Conservation (phyloP, 2,113 vertebrate species). For the Carassius carassius region DNA sequence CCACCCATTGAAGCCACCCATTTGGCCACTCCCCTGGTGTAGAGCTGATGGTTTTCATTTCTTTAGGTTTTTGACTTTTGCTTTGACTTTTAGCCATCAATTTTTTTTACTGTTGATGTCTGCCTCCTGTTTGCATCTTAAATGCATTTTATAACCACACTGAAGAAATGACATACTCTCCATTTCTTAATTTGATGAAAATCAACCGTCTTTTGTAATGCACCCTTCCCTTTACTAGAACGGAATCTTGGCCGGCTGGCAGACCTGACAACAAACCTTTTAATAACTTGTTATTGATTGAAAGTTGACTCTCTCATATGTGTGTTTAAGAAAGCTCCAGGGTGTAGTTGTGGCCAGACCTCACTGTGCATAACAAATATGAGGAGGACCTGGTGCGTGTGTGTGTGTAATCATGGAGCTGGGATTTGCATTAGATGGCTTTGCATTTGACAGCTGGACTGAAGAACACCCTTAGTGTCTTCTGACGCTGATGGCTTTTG, state of each 20-base stretch:
- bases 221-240: constrained; percentile 19
- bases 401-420: background rate
- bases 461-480: constrained; percentile 41
- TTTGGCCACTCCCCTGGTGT: too few relatives aligned
- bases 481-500: constrained; percentile 35
- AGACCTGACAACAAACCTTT: constrained; percentile 45
- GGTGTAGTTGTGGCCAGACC: constrained; percentile 1
- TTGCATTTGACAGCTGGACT: constrained; percentile 38
- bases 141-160: constrained; percentile 38
- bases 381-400: background rate
- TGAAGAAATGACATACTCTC: constrained; percentile 28
- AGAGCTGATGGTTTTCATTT: constrained; percentile 27
- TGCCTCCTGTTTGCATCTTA: constrained; percentile 32
- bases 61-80: background rate
- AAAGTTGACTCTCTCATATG: constrained; percentile 38
- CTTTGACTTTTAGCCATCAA: constrained; percentile 4
- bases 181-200: constrained; percentile 43
- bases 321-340: constrained; percentile 17
- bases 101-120: constrained; percentile 25
- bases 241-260: constrained; percentile 45
- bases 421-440: constrained; percentile 23
- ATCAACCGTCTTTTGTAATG: constrained; percentile 50
- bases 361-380: constrained; percentile 26
- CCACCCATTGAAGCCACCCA: constrained; percentile 24
- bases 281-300: constrained; percentile 42